These are phyloP conservation scores for Papilio glaucus DNA, from an alignment of 1,140 invertebrate species.

Conservation along the genomic window DNA sequence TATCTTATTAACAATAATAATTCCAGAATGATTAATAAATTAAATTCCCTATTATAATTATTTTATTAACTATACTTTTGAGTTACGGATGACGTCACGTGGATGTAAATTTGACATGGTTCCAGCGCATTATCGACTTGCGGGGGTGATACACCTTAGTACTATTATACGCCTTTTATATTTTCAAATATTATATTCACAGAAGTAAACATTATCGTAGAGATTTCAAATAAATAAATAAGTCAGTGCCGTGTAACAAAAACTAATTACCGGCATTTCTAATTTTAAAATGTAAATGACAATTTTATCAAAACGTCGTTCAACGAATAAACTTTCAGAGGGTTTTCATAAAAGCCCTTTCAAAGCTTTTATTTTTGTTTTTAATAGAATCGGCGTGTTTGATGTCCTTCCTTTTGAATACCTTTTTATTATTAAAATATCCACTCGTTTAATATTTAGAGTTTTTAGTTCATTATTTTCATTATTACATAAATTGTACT, in stretches of 20 bases:
- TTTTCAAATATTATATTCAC: too few relatives aligned
- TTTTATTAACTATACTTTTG: too few relatives aligned
- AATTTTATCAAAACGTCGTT: slow-evolving; percentile 6
- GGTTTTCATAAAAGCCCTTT: slow-evolving; percentile 10
- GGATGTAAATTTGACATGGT: too few relatives aligned
- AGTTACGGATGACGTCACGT: too few relatives aligned
- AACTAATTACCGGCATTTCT: background rate
- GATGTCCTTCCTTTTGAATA: background rate
- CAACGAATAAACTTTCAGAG: background rate
- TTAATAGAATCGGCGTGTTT: slow-evolving; percentile 18
- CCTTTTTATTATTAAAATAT: slow-evolving; percentile 17
- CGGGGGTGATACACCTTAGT: too few relatives aligned
- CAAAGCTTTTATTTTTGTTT: slow-evolving; percentile 23
- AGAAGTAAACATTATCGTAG: background rate
- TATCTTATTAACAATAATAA: too few relatives aligned
- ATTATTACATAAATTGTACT: background rate
- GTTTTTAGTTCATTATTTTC: background rate
- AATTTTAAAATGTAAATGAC: background rate
- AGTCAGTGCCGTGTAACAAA: background rate
- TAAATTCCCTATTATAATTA: too few relatives aligned
- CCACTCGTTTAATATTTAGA: background rate
- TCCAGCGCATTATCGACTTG: too few relatives aligned
- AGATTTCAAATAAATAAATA: background rate
- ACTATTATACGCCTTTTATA: too few relatives aligned
- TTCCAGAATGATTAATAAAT: too few relatives aligned